phyloP scores from a whole-genome alignment of 2,888 invertebrate genomes.

The Gastrophysa polygoni region DNA sequence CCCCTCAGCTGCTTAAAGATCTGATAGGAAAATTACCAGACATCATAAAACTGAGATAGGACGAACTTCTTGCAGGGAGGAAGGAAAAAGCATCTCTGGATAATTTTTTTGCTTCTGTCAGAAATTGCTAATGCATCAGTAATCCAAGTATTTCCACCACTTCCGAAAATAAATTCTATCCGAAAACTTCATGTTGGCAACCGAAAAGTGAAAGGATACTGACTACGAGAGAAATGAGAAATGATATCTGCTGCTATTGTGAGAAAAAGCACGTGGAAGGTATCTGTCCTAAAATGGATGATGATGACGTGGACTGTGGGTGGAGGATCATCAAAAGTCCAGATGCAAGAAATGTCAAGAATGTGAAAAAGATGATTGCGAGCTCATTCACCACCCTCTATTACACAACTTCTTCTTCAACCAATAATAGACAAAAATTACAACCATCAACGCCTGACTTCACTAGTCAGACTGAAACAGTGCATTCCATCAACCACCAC shows the following conservation, averaged over 20 bases:
- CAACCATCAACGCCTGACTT: background rate
- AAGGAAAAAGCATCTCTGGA: background rate
- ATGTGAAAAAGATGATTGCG: background rate
- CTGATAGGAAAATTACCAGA: conserved; percentile 2
- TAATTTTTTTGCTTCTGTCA: background rate
- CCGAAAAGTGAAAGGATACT: background rate
- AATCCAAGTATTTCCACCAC: too few relatives aligned
- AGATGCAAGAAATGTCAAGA: background rate
- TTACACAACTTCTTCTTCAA: background rate
- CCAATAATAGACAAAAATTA: background rate
- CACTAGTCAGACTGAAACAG: background rate
- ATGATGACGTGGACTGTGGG: background rate
- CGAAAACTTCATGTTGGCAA: too few relatives aligned
- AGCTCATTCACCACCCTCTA: background rate
- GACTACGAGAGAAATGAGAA: background rate
- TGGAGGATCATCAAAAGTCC: background rate
- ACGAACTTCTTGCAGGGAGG: background rate
- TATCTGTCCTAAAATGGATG: background rate
- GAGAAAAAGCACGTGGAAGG: background rate
- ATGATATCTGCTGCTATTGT: background rate
- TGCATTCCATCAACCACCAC: background rate
- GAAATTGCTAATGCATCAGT: background rate
- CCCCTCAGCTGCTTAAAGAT: background rate
- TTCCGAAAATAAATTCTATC: too few relatives aligned
- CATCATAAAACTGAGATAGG: background rate